These are phyloP conservation scores for Lysiphlebus fabarum DNA, from an alignment of 1,140 invertebrate genomes.

Conservation along the genomic window DNA sequence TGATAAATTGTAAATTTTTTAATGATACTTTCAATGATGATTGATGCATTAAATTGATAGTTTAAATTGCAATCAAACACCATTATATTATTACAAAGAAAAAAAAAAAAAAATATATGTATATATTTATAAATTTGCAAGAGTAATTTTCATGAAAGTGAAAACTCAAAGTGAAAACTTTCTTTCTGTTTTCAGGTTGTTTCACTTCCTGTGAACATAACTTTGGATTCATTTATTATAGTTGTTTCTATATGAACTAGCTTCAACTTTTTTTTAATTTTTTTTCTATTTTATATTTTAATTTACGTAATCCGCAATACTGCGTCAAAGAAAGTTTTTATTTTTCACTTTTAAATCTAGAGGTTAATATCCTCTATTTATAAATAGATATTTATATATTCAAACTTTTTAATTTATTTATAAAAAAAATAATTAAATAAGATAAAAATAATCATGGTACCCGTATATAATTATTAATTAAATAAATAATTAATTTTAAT, in stretches of 20 bases:
- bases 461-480: too few relatives aligned
- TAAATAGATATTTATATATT: slow-evolving; percentile 11
- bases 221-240: slow-evolving; percentile 32
- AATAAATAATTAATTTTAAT: too few relatives aligned
- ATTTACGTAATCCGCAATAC: slow-evolving; percentile 26
- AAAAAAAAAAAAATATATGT: slow-evolving; percentile 23
- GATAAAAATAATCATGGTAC: too few relatives aligned
- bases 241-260: slow-evolving; percentile 22
- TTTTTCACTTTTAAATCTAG: slow-evolving; percentile 22
- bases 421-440: too few relatives aligned
- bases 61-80: too few relatives aligned
- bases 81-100: not conserved
- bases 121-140: slow-evolving; percentile 15
- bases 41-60: too few relatives aligned
- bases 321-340: slow-evolving; percentile 38
- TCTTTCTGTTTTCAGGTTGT: slow-evolving; percentile 52
- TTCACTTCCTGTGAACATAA: slow-evolving; percentile 56
- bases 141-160: slow-evolving; percentile 54
- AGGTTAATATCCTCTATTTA: slow-evolving; percentile 45
- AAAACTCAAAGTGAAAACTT: slow-evolving; percentile 54
- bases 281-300: slow-evolving; percentile 14
- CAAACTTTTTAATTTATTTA: not conserved
- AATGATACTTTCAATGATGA: not conserved
- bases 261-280: too few relatives aligned
- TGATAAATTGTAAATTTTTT: not conserved